A percentile compares a stretch with the other conserved stretches of the same genome.
These are phyloP conservation scores for Clangula hyemalis DNA, from an alignment of 2,797 vertebrate species.

Conservation along the genomic window DNA sequence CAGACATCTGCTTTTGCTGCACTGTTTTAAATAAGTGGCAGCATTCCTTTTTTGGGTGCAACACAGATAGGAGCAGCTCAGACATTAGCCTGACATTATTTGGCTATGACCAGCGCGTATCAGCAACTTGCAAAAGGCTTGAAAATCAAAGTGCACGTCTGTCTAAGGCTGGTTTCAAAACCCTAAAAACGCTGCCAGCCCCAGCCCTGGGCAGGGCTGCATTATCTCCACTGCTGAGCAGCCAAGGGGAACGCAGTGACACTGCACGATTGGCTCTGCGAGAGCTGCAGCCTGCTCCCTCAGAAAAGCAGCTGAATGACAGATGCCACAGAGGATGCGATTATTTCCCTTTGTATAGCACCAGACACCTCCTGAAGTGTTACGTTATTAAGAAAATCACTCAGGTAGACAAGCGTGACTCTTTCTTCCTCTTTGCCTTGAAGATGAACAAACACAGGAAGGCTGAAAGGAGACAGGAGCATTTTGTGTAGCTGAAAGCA, in stretches of 20 bases:
- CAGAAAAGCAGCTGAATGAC: neutral
- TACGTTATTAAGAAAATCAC: neutral
- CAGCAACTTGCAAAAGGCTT: neutral
- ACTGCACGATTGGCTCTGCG: neutral
- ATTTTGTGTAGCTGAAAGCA: neutral
- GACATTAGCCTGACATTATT: neutral
- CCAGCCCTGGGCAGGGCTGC: neutral
- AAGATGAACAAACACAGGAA: neutral
- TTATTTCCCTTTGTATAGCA: neutral
- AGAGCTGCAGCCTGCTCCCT: neutral
- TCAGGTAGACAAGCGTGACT: neutral
- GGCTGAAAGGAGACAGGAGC: neutral
- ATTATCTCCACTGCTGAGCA: neutral
- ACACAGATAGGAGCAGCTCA: slow-evolving; percentile 6
- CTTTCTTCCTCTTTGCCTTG: neutral
- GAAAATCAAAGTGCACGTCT: neutral
- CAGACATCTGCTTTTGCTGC: slow-evolving; percentile 33
- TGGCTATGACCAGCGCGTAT: neutral
- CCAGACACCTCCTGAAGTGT: neutral
- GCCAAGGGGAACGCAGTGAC: neutral
- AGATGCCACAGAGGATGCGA: neutral
- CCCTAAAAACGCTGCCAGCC: neutral
- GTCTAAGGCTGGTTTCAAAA: slow-evolving; percentile 19
- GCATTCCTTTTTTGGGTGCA: neutral
- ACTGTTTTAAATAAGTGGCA: slow-evolving; percentile 5